phyloP scores from a whole-genome alignment of 2,113 vertebrate species.

The Anoura caudifer region DNA sequence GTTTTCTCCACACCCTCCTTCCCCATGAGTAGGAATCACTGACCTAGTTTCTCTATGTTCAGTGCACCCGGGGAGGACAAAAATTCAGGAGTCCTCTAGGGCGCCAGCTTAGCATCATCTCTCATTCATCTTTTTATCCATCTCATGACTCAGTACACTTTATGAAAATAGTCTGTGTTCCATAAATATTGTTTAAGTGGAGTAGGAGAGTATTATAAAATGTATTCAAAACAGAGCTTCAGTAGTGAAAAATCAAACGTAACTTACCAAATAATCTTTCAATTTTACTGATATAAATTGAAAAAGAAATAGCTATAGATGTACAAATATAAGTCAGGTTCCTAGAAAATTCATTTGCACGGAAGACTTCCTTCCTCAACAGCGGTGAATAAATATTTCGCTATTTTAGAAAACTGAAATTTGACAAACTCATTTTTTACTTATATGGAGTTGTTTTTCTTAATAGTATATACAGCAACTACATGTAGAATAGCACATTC shows the following conservation, averaged over 20 bases:
- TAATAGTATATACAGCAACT: background rate
- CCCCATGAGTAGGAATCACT: background rate
- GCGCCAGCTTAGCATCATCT: background rate
- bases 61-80: background rate
- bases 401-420: conserved; percentile 31
- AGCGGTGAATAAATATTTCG: background rate
- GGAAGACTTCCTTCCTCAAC: background rate
- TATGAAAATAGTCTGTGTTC: background rate
- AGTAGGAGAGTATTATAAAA: background rate
- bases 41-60: background rate
- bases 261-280: background rate
- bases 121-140: background rate
- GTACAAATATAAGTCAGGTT: background rate
- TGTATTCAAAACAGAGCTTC: background rate
- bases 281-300: background rate
- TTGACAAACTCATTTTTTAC: background rate
- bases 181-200: background rate
- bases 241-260: conserved; percentile 11
- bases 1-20: background rate
- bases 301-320: background rate
- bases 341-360: background rate
- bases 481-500: background rate
- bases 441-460: background rate
- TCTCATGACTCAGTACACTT: background rate
- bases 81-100: background rate